Conservation (phyloP, 2,888 invertebrate species). For the Phyllotreta striolata region DNA sequence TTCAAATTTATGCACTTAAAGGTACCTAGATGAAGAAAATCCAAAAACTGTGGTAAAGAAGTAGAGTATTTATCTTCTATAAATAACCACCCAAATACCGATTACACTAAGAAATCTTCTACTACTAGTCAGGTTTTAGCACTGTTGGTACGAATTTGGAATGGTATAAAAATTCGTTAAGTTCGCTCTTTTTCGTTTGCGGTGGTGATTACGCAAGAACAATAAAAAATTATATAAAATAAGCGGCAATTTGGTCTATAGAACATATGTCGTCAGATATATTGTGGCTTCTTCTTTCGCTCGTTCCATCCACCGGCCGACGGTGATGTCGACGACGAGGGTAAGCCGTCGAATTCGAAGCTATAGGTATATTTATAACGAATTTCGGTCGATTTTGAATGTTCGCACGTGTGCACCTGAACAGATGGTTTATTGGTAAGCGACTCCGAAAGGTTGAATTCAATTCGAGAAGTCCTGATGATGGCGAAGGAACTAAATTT, state of each 20-base stretch:
- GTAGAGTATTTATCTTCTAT: too few species aligned
- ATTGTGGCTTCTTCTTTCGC: conserved; percentile 27
- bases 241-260: conserved; percentile 28
- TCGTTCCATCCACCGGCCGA: conserved; percentile 10
- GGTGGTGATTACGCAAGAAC: conserved; percentile 19
- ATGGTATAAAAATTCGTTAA: conserved; percentile 20
- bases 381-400: conserved; percentile 33
- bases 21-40: too few species aligned
- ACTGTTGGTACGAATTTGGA: too few species aligned
- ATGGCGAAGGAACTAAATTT: too few species aligned
- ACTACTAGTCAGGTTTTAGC: too few species aligned
- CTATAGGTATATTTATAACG: conserved; percentile 14
- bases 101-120: too few species aligned
- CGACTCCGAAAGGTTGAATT: not conserved
- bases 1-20: too few species aligned
- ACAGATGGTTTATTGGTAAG: conserved; percentile 26
- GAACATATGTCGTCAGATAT: conserved; percentile 30
- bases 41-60: too few species aligned
- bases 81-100: too few species aligned
- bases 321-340: conserved; percentile 8
- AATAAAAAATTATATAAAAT: conserved; percentile 24
- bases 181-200: conserved; percentile 8
- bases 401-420: conserved; percentile 28
- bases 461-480: too few species aligned
- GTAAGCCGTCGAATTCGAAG: conserved; percentile 22